Base-by-base conservation (phyloP, 2,797 vertebrate species). In the Malurus splendens region DNA sequence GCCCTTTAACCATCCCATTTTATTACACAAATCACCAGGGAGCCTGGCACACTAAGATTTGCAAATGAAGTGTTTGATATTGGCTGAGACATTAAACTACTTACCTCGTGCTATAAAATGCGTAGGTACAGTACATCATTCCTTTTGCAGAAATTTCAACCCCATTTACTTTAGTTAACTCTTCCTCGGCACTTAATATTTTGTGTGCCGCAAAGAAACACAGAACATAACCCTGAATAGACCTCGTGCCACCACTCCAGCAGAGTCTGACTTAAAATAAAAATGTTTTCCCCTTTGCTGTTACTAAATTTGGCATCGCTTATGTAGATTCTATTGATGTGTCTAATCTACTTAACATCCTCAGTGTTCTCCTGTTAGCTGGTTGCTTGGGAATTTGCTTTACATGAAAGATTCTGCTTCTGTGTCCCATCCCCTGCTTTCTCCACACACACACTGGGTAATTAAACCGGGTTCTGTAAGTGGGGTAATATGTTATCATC, bases 41-140 rank as follows among this genome's bases (percentile, higher is more conserved):
- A 97, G 77, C 93, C 77, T 62, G 93, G 94, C 94, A 94, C 94
- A 93, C 95, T 92, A 96, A 96, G 96, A 97, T 97, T 96, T 97
- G 96, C 97, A 97, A 97, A 97, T 96, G 94, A 97, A 96, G 96
- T 97, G 96, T 97, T 95, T 96, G 95, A 97, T 97, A 97, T 94
- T 95, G 95, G 96, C 96, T 90, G 95, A 96, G 95, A 95, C 96
- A 96, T 97, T 96, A 97, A 97, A 95, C 94, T 93, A 93, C 95
- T 97, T 97, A 96, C 92, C 94, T 93, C 71, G 79, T 91, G 94
- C 95, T 96, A 96, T 97, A 97, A 97, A 96, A 97, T 95, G 93
- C 93, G 93, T 86, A 91, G 91, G 89, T 94, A 90, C 82, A 89
- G 95, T 96, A 94, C 89, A 96, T 96, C 91, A 95, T 92, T 85